Evolutionary conservation across 2,888 invertebrate species (phyloP).

Genomic region (Amiota communis): DNA sequence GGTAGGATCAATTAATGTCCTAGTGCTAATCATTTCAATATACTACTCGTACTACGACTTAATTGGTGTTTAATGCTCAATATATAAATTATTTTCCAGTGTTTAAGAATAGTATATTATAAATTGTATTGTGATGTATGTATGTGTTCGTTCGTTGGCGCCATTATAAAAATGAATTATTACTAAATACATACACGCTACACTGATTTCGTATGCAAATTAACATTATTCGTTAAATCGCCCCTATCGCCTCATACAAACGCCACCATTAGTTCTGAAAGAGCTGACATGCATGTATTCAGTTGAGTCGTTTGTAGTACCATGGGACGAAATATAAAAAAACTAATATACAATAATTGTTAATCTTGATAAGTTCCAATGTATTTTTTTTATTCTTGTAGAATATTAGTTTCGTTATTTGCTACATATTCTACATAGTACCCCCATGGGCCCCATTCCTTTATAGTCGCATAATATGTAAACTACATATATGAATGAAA

Average conservation of each 20-base stretch:
- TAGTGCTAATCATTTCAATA: no score
- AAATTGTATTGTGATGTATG: no score
- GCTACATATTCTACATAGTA: conserved; percentile 33
- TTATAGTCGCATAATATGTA: no score
- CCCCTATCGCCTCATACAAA: neutral
- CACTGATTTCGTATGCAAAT: conserved; percentile 48
- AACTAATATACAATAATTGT: conserved; percentile 44
- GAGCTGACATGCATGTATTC: conserved; percentile 45
- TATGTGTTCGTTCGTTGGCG: neutral
- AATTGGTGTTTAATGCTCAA: no score
- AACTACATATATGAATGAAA: neutral
- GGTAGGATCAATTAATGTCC: no score
- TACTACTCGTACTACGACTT: no score
- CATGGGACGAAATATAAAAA: neutral
- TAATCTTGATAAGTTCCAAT: conserved; percentile 58
- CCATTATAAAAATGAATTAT: conserved; percentile 49
- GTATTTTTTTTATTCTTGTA: conserved; percentile 40
- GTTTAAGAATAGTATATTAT: no score
- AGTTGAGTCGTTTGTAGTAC: neutral
- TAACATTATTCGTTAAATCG: neutral
- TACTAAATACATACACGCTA: conserved; percentile 40
- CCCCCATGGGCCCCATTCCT: neutral
- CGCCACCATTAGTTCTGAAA: neutral
- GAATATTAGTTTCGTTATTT: conserved; percentile 42
- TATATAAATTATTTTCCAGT: no score